phyloP scores from a whole-genome alignment of 2,797 vertebrate species.

The Cirrhinus molitorella region DNA sequence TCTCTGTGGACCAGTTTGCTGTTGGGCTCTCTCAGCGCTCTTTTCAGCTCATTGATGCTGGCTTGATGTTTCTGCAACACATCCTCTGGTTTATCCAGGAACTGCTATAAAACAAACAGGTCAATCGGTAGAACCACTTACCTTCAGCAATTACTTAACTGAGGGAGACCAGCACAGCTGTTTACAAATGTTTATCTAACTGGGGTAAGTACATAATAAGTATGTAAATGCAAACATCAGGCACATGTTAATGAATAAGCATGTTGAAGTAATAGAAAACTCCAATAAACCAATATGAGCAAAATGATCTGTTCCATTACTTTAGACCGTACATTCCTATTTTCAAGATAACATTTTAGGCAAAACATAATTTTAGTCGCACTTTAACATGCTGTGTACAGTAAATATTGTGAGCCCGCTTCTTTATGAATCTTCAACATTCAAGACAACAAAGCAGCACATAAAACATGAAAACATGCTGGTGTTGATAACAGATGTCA shows the following conservation, averaged over 20 bases:
- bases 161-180: conserved; percentile 5
- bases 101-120: conserved; percentile 78
- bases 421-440: background rate
- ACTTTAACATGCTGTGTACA: background rate
- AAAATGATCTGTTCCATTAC: no score
- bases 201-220: background rate
- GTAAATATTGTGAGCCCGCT: background rate
- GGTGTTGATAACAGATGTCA: conserved; percentile 44
- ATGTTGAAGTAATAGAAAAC: background rate
- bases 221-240: background rate
- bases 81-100: conserved; percentile 97
- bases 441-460: conserved; percentile 30
- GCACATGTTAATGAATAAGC: background rate
- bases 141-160: conserved; percentile 7
- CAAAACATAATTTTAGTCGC: background rate
- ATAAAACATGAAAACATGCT: conserved; percentile 55
- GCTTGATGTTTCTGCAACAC: conserved; percentile 98
- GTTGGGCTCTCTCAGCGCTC: conserved; percentile 94
- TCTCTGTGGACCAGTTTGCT: conserved; percentile 94
- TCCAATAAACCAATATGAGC: background rate
- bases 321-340: background rate
- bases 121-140: conserved; percentile 42
- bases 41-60: conserved; percentile 98
- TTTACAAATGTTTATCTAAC: conserved; percentile 21
- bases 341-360: background rate